Conservation (phyloP, 2,888 invertebrate genomes). For the Diarsia rubi region DNA sequence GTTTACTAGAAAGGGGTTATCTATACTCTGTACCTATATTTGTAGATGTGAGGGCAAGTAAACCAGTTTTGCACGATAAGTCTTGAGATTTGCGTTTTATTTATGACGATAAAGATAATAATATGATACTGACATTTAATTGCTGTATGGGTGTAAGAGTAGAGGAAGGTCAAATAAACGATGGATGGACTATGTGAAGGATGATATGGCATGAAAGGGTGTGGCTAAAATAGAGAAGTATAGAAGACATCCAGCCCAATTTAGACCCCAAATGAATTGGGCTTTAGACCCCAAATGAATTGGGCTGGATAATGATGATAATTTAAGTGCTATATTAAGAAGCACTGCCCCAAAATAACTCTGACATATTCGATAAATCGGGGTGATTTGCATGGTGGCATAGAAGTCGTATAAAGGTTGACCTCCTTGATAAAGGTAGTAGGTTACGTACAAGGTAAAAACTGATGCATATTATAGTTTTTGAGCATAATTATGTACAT, state of each 20-base stretch:
- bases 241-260: no score
- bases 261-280: no score
- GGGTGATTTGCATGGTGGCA: background rate
- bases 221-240: no score
- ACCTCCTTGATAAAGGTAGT: background rate
- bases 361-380: background rate
- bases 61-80: conserved; percentile 17
- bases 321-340: background rate
- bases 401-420: background rate
- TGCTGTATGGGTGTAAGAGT: no score
- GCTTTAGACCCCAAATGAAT: no score
- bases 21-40: conserved; percentile 13
- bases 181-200: no score
- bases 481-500: background rate
- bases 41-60: conserved; percentile 12
- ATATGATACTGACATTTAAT: background rate
- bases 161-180: no score
- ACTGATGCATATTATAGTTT: background rate
- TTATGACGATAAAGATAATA: conserved; percentile 1
- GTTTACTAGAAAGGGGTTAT: conserved; percentile 35
- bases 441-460: background rate
- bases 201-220: no score
- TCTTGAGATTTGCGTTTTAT: conserved; percentile 7
- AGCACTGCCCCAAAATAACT: background rate
- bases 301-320: no score